Evolutionary conservation across 2,797 vertebrate genomes (phyloP), one percentile per base, ranked within the genome.

Genomic region (Anabacerthia variegaticeps): DNA sequence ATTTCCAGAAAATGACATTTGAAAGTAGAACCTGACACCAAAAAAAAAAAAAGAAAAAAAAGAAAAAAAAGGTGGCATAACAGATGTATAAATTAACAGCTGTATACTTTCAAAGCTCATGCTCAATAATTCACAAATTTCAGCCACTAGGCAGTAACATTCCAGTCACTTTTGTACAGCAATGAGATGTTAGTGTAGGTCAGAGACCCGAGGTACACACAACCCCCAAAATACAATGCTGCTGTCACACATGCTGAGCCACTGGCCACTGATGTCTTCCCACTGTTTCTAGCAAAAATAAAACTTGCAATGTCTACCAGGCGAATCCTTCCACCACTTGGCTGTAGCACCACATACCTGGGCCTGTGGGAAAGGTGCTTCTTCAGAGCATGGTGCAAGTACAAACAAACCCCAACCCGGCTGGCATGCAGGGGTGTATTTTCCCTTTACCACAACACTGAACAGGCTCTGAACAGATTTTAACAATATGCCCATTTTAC

Each of bases 371-470:
- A 56, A 77, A 92, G 52, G 30, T 48, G 49, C 16, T 75, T 49
- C 54, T 65, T 56, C 67, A 84, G 58, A 72, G 54, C 34, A 24
- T 1, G 10, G 28, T 28, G 43, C 63, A 59, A 52, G 69, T 30
- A 30, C 36, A 63, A 62, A 43, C 14, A 36, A 68, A 39, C 28
- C 51, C n/a, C 28, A 56, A 10, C 39, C 26, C 68, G 71, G 68
- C 20, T 34, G 41, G 49, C 1, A 0, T 1, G 12, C n/a, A 55
- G 24, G n/a, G 37, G 9, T 27, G 5, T 12, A 8, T 28, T 74
- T 72, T 18, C 9, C 22, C 37, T 74, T 55, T 18, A 34, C 24
- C 13, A 2, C 43, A 39, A 48, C 51, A 27, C 9, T 32, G 12
- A 77, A 30, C 43, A 36, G 15, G 13, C 1, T 3, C 54, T 26